Evolutionary conservation across 2,797 vertebrate species (phyloP), one percentile per base, ranked within the genome.

Genomic region (Sebastiscus tertius): DNA sequence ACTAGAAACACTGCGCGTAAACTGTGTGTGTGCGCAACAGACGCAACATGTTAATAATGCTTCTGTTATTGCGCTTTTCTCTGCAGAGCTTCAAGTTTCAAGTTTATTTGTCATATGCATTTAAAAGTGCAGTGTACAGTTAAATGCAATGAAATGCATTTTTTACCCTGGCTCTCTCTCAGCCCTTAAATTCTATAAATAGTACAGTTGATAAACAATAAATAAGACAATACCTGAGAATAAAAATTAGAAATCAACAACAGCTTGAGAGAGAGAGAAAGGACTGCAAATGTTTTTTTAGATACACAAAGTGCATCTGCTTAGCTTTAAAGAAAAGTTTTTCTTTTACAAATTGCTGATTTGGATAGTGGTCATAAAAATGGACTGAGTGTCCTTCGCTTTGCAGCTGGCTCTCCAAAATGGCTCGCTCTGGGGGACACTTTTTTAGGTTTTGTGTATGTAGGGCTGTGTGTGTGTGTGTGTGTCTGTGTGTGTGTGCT

Each of bases 41-140:
- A 91, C 84, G 83, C 91, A 88, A 93, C 89, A 89, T 89, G 91
- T 94, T 94, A 93, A 94, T 94, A 93, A 89, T 64, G 84, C 81
- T 85, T 72, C 77, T 79, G 75, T 87, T 87, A 87, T 87, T 85
- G 22, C 71, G 27, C 24, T 62, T 27, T 33, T 31, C 68, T 77
- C 76, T 70, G 65, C 27, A 77, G 52, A 87, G 79, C 71, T 73
- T 49, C 36, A 13, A 36, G 36, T 39, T 39, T 39, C 36, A 39
- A 39, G 12, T 39, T 39, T 39, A 39, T 39, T 39, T 39, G 36
- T 39, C 36, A 39, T 39, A 39, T 39, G 36, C 36, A 13, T 39
- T 39, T 39, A 39, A 39, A 39, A 39, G 36, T 39, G 13, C 12
- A 39, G 36, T 39, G 36, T 39, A 39, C 12, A 39, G 36, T 39